Evolutionary conservation across 2,113 vertebrate genomes (phyloP).

Genomic region (Grus americana): DNA sequence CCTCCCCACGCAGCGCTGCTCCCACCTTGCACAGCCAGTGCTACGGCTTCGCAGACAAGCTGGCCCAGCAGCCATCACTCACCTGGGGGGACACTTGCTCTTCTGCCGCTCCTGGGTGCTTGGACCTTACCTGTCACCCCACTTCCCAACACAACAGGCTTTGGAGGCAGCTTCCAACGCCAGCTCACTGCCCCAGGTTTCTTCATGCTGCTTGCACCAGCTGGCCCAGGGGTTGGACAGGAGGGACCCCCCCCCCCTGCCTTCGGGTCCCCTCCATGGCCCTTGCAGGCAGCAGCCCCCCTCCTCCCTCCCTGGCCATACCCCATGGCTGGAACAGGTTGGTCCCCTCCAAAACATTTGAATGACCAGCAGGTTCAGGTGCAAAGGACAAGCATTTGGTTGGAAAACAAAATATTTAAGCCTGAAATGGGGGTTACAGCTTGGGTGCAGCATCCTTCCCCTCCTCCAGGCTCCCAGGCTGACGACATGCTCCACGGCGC

Average conservation of each 20-base stretch:
- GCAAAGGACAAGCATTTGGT: background rate
- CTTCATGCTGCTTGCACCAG: background rate
- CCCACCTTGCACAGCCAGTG: background rate
- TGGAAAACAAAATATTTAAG: background rate
- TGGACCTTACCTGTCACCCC: background rate
- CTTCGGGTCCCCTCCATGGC: background rate
- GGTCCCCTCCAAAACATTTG: background rate
- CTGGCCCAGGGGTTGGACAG: background rate
- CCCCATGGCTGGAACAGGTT: background rate
- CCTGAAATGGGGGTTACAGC: background rate
- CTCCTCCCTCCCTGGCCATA: too few relatives aligned
- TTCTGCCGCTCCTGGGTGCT: background rate
- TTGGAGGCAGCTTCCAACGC: background rate
- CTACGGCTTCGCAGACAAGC: background rate
- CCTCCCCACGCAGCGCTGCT: background rate
- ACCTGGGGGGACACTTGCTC: background rate
- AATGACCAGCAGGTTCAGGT: background rate
- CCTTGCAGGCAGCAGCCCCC: background rate
- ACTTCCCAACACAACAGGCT: background rate
- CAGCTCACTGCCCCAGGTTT: background rate
- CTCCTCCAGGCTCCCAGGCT: background rate
- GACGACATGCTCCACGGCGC: rapidly evolving
- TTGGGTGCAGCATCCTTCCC: background rate
- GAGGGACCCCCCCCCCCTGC: background rate
- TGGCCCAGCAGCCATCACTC: background rate